Conservation (phyloP, 2,888 invertebrate species). For the Limnephilus lunatus region DNA sequence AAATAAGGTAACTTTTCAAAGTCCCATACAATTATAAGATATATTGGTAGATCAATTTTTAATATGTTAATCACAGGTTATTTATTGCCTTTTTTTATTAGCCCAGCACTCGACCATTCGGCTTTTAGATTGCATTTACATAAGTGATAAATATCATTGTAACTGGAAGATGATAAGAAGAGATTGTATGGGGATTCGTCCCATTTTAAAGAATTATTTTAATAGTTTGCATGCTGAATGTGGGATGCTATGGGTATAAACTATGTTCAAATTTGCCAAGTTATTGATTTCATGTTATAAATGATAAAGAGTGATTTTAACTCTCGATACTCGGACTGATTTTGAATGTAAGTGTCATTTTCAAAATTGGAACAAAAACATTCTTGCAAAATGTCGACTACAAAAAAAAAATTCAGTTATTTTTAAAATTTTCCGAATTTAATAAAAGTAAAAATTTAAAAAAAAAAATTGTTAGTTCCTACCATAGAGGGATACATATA, state of each 20-base stretch:
- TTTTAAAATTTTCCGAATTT: too few species aligned
- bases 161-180: background rate
- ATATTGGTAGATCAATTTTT: constrained; percentile 16
- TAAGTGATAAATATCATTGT: background rate
- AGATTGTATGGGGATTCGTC: background rate
- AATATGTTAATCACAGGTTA: constrained; percentile 10
- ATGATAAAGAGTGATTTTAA: too few species aligned
- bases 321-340: too few species aligned
- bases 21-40: constrained; percentile 15
- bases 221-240: background rate
- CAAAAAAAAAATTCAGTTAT: too few species aligned
- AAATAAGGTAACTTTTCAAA: constrained; percentile 16
- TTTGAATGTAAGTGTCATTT: too few species aligned
- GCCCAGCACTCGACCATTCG: background rate
- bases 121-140: background rate
- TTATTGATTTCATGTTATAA: too few species aligned
- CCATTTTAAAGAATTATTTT: background rate
- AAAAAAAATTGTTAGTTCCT: too few species aligned
- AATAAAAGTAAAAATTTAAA: too few species aligned
- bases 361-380: too few species aligned
- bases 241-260: background rate
- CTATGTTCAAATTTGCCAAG: too few species aligned
- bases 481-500: too few species aligned
- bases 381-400: too few species aligned
- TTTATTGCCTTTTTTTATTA: constrained; percentile 6